phyloP scores from a whole-genome alignment of 2,113 vertebrate genomes.

The Toxotes jaculatrix region DNA sequence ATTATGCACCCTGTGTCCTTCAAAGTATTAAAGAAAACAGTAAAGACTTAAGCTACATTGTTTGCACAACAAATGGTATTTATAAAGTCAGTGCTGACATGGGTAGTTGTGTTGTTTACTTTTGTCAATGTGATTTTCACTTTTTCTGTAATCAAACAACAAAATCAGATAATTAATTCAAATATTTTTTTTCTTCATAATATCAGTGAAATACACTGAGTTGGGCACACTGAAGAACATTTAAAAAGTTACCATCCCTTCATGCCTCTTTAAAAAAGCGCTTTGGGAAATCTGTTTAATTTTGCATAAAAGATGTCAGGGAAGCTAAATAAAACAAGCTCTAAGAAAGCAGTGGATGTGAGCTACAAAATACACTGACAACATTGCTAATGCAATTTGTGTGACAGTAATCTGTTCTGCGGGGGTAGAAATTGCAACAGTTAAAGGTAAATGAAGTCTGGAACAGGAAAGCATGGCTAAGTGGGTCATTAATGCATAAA shows the following conservation, averaged over 20 bases:
- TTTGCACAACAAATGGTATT: not conserved
- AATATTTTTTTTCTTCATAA: no score
- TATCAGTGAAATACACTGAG: not conserved
- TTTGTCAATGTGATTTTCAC: not conserved
- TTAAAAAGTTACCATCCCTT: not conserved
- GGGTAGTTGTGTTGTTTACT: not conserved
- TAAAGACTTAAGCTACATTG: not conserved
- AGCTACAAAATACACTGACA: constrained; percentile 45
- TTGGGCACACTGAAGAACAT: not conserved
- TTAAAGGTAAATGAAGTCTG: constrained; percentile 67
- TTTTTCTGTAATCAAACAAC: not conserved
- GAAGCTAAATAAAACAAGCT: constrained; percentile 48
- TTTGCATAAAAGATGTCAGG: constrained; percentile 38
- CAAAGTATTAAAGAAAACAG: not conserved
- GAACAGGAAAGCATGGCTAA: constrained; percentile 59
- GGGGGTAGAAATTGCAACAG: constrained; percentile 24
- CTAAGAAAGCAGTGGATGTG: constrained; percentile 12
- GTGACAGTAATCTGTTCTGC: constrained; percentile 55
- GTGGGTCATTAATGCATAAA: constrained; percentile 74
- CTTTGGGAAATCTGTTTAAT: constrained; percentile 21
- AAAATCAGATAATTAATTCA: not conserved
- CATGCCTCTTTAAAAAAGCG: constrained; percentile 1
- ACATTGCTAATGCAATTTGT: constrained; percentile 37
- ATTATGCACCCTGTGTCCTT: not conserved
- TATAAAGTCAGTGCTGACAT: not conserved